Conservation (phyloP, 2,113 vertebrate genomes). For the Melanerpes formicivorus region DNA sequence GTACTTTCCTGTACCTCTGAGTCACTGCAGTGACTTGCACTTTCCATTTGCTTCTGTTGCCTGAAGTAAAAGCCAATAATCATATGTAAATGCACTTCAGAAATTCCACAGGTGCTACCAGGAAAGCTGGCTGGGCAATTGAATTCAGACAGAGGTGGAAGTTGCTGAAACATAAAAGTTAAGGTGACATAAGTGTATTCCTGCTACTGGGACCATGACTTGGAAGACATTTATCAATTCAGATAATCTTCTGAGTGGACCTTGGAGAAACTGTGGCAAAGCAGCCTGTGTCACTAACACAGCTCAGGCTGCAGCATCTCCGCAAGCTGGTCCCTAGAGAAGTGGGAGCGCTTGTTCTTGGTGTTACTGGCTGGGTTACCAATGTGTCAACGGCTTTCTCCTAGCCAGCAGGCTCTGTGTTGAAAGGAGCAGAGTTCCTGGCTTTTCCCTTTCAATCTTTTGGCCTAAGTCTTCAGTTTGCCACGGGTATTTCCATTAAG, state of each 20-base stretch:
- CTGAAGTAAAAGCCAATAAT: slow-evolving; percentile 33
- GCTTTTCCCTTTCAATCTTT: not conserved
- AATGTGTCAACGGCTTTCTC: not conserved
- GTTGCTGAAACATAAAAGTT: not conserved
- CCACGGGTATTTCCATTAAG: not conserved
- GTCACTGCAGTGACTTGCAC: not conserved
- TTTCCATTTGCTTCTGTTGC: slow-evolving; percentile 20
- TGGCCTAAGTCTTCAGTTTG: not conserved
- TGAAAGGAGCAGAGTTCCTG: not conserved
- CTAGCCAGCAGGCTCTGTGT: not conserved
- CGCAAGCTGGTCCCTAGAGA: accelerated
- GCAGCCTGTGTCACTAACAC: not conserved
- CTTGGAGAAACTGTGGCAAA: not conserved
- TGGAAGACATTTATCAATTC: not conserved
- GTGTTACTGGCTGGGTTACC: not conserved
- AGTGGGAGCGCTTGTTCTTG: not conserved
- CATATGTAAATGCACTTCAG: not conserved
- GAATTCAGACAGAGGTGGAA: not conserved
- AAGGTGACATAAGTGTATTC: not conserved
- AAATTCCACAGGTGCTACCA: not conserved
- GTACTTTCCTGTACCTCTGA: not conserved
- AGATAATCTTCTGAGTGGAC: not conserved
- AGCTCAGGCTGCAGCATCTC: not conserved
- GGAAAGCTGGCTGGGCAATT: not conserved
- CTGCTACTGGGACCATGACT: not conserved